Base-by-base conservation (phyloP, 2,888 invertebrate species). In the Synanthedon formicaeformis region DNA sequence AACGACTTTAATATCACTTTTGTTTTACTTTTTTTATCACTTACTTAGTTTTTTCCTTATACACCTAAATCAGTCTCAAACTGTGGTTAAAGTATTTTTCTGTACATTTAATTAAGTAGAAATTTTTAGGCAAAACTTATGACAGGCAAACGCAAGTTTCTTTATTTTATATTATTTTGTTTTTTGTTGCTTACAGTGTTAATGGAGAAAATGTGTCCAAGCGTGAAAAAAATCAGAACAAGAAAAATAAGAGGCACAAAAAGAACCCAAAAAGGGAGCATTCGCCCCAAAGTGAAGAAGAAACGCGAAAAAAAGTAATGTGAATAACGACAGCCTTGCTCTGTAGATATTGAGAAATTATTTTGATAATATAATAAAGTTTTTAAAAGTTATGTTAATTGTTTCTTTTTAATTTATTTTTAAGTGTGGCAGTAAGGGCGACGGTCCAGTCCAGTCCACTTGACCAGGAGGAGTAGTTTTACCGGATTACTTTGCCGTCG, bases 141-240 rank as follows among this genome's bases (percentile, higher is more conserved):
- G 2, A 34, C 6, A 34, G 10, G 10, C 34, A 34, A 34, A 3
- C 2, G 34, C 10, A 34, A 34, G 10, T 12, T 12, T 45, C 6
- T 45, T 45, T 45, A 45, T 51, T 48, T n/a, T 52, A 55, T 58
- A 63, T 58, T 54, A 23, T 5, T 34, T 34, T 34, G 34, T 34
- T 34, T 6, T 27, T 34, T 34, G 2, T 34, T 34, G 10, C 10
- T 72, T 75, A 16, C 67, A 92, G 92, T 87, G 78, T 90, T 54
- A 90, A 91, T 1, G 90, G 91, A 27, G 85, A 89, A 10, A 90
- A 89, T 67, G 83, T 89, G 57, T 69, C 84, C 0, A 93, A 93
- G 65, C 90, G 91, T 52, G 78, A 84, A 59, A 84, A 76, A 34
- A 93, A 93, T 69, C 93, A 93, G 69, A 92, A 92, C 63, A 93